Evolutionary conservation across 2,113 vertebrate genomes (phyloP).

Genomic region (Solea senegalensis): DNA sequence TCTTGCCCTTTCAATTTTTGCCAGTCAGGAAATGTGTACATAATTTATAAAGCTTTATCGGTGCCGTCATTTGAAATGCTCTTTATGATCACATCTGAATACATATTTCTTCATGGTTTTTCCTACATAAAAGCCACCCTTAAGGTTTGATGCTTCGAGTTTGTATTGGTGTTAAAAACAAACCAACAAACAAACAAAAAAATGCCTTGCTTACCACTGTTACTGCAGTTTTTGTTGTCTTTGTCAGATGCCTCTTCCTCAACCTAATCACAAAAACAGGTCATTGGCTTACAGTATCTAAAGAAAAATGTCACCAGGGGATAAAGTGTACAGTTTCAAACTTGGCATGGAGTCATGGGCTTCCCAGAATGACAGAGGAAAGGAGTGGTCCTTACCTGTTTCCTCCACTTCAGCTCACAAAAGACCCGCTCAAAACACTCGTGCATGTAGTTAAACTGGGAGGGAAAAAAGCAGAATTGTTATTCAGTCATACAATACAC

Average conservation of each 20-base stretch:
- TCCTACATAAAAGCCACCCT: slow-evolving; percentile 16
- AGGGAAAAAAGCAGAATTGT: slow-evolving; percentile 19
- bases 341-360: slow-evolving; percentile 32
- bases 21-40: slow-evolving; percentile 29
- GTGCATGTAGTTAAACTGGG: slow-evolving; percentile 98
- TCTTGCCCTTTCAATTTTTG: slow-evolving; percentile 42
- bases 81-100: slow-evolving; percentile 20
- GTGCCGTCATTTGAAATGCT: slow-evolving; percentile 30
- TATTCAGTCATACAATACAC: not conserved
- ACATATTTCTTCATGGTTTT: slow-evolving; percentile 19
- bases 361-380: slow-evolving; percentile 59
- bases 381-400: slow-evolving; percentile 86
- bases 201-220: slow-evolving; percentile 71
- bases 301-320: not conserved
- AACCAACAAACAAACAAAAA: not conserved
- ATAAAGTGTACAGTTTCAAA: slow-evolving; percentile 40
- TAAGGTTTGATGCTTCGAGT: not conserved
- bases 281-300: not conserved
- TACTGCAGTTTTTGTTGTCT: slow-evolving; percentile 89
- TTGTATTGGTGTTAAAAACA: not conserved
- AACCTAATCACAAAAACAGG: slow-evolving; percentile 72
- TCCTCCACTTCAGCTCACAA: slow-evolving; percentile 98
- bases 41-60: slow-evolving; percentile 44
- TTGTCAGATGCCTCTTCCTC: slow-evolving; percentile 87
- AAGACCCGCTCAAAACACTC: slow-evolving; percentile 98